Evolutionary conservation across 2,888 invertebrate species (phyloP).

Genomic region (Aradus depressus): DNA sequence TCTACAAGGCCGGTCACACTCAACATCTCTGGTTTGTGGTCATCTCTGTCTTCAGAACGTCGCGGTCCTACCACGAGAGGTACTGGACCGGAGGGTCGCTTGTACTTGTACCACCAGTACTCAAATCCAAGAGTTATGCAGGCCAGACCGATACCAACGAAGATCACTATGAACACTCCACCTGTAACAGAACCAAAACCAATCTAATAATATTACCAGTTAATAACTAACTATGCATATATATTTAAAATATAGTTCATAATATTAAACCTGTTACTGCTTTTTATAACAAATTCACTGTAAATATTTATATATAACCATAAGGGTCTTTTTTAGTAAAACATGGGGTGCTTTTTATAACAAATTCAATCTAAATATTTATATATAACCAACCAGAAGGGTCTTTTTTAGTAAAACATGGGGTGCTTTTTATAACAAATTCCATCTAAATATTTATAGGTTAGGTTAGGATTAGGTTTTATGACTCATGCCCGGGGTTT

Average conservation of each 20-base stretch:
- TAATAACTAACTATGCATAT: background rate
- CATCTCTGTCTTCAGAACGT: too few species aligned
- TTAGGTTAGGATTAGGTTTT: too few species aligned
- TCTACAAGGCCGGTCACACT: conserved; percentile 10
- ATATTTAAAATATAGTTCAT: too few species aligned
- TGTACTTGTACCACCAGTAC: conserved; percentile 85
- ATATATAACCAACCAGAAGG: too few species aligned
- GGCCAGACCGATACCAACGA: conserved; percentile 86
- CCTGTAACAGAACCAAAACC: conserved; percentile 10
- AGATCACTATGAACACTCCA: conserved; percentile 94
- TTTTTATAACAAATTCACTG: background rate
- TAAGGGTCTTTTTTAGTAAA: too few species aligned
- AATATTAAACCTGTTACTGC: too few species aligned
- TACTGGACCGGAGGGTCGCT: conserved; percentile 33
- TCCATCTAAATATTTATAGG: too few species aligned
- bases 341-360: too few species aligned
- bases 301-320: background rate
- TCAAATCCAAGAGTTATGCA: conserved; percentile 84
- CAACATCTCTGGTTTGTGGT: conserved; percentile 6
- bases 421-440: too few species aligned
- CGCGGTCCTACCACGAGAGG: background rate
- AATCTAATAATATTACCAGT: background rate
- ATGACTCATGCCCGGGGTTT: too few species aligned
- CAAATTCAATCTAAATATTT: too few species aligned
- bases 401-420: too few species aligned